phyloP scores from a whole-genome alignment of 2,888 invertebrate species.

The Leptinotarsa peninsularis region DNA sequence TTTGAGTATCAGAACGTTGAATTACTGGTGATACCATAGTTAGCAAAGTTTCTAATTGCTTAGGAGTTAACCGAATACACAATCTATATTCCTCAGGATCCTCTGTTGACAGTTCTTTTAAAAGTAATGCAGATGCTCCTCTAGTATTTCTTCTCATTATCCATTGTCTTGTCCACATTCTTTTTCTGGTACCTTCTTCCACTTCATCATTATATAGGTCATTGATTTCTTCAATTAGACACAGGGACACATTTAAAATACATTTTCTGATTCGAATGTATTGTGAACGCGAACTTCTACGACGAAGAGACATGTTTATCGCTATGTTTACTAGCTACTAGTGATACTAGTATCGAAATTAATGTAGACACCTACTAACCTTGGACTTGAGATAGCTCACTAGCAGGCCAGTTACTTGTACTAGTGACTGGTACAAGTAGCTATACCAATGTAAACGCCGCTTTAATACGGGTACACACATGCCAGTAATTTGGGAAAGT shows the following conservation, averaged over 20 bases:
- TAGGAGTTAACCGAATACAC: conserved; percentile 1
- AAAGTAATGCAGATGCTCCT: conserved; percentile 47
- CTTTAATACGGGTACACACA: not conserved
- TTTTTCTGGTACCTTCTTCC: conserved; percentile 39
- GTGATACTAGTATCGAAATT: conserved; percentile 1
- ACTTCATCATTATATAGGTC: conserved; percentile 17
- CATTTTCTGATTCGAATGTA: conserved; percentile 9
- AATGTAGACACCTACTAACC: not conserved
- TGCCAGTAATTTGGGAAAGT: too few species aligned
- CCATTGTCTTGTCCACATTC: conserved; percentile 51
- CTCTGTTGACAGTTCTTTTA: conserved; percentile 25
- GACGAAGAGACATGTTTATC: conserved; percentile 1
- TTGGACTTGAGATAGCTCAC: too few species aligned
- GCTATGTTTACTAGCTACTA: not conserved
- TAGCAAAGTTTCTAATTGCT: not conserved
- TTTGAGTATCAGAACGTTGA: not conserved
- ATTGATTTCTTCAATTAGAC: conserved; percentile 27
- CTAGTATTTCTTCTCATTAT: conserved; percentile 48
- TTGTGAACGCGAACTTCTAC: not conserved
- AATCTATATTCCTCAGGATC: conserved; percentile 23
- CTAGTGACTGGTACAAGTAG: too few species aligned
- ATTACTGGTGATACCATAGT: conserved; percentile 1
- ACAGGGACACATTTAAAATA: conserved; percentile 24
- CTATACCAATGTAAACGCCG: too few species aligned
- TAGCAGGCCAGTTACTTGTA: too few species aligned